Percentiles rank a stretch among this genome's conserved stretches.
These are phyloP conservation scores for Xiphophorus couchianus DNA, from an alignment of 2,113 vertebrate genomes.

Conservation along the genomic window DNA sequence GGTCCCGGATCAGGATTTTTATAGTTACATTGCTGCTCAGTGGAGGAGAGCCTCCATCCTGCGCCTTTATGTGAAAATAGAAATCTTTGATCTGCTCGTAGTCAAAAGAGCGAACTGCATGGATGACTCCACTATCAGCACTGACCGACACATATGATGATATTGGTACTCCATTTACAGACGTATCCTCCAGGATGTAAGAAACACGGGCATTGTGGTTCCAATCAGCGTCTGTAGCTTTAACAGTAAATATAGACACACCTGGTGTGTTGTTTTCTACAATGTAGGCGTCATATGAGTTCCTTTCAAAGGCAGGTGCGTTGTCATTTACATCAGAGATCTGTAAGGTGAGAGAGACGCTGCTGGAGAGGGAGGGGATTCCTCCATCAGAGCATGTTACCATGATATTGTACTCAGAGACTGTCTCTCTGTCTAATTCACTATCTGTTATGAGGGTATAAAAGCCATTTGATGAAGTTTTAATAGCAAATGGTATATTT, in stretches of 20 bases:
- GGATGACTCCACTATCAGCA: conserved; percentile 32
- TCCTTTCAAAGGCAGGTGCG: conserved; percentile 14
- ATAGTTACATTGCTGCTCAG: neutral
- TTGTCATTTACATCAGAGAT: conserved; percentile 37
- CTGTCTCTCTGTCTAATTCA: conserved; percentile 59
- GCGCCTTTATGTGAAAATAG: accelerated
- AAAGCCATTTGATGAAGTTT: conserved; percentile 63
- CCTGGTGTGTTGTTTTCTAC: conserved; percentile 4
- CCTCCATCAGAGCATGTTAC: conserved; percentile 45
- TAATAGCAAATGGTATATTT: conserved; percentile 59
- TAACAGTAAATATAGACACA: conserved; percentile 1
- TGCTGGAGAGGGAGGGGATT: conserved; percentile 42
- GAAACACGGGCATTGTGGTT: conserved; percentile 33
- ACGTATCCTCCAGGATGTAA: conserved; percentile 23
- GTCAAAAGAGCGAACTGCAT: conserved; percentile 36
- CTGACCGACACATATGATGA: conserved; percentile 15
- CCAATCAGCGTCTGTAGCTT: conserved; percentile 27
- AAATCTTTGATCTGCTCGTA: conserved; percentile 35
- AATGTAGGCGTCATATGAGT: neutral
- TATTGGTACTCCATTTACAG: conserved; percentile 14
- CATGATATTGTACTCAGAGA: neutral
- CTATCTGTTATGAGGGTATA: conserved; percentile 65
- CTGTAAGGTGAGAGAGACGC: conserved; percentile 27
- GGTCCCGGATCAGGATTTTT: neutral
- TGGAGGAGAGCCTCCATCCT: conserved; percentile 34